Evolutionary conservation across 2,113 vertebrate genomes (phyloP), one percentile per base, ranked within the genome.

Genomic region (Eptesicus fuscus): DNA sequence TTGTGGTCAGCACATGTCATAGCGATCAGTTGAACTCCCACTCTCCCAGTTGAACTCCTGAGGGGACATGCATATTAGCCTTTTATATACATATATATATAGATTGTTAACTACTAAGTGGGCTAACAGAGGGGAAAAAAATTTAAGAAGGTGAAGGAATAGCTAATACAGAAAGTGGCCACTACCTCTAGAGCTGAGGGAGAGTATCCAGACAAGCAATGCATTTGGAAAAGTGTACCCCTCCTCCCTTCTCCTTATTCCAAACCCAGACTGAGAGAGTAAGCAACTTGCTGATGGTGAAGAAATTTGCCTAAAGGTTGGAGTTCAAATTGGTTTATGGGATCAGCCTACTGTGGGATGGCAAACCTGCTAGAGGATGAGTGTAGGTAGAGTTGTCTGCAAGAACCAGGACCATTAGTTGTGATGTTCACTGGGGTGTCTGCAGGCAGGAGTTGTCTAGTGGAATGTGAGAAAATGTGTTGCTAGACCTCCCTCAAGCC

Each of bases 181-280:
- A n/a, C 7, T 82, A 67, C 5, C 18, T 63, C 0, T 44, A 40
- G 2, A 4, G 1, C 7, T 65, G 6, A 56, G 22, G 17, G 22
- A 74, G 1, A 74, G 23, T 23, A 37, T 2, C 9, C 35, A 74
- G 87, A 53, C 11, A 88, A 73, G n/a, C 3, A 67, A 42, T 2
- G 32, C 2, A 78, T 83, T 73, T 44, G 18, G 32, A 18, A 78
- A 89, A 77, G 4, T 4, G 0, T 0, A 67, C 0, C 1, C 13
- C 12, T 61, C 7, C 4, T 49, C 9, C 2, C 1, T 53, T 3
- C 3, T 35, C 1, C 16, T 13, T 8, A 70, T 5, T 9, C 2
- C 9, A 49, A 73, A 1, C 7, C 5, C 1, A 49, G 47, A 28
- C 3, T 53, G 6, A 16, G 2, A 82, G 3, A 74, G 69, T 4